These are phyloP conservation scores for Mechanitis mazaeus DNA, from an alignment of 2,888 invertebrate species.

Conservation along the genomic window DNA sequence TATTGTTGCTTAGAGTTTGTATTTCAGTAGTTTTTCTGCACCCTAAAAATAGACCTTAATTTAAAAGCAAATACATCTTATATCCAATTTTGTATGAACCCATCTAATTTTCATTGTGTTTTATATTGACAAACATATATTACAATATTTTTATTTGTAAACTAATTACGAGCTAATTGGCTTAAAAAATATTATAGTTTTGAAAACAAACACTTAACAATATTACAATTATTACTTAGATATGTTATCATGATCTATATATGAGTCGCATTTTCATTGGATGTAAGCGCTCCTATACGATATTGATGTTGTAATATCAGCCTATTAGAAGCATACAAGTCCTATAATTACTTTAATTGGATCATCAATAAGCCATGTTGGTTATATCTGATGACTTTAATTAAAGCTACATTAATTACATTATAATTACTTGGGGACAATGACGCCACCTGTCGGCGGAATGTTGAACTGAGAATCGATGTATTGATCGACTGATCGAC, in stretches of 20 bases:
- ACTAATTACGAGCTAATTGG: too few species aligned
- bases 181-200: too few species aligned
- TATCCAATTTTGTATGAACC: too few species aligned
- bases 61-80: too few species aligned
- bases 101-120: too few species aligned
- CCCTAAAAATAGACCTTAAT: too few species aligned
- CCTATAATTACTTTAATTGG: conserved; percentile 63
- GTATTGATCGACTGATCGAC: conserved; percentile 37
- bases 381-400: conserved; percentile 64
- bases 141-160: too few species aligned
- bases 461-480: conserved; percentile 58
- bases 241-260: background rate
- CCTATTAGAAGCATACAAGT: conserved; percentile 30
- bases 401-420: conserved; percentile 70
- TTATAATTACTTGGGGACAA: conserved; percentile 66
- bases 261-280: background rate
- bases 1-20: too few species aligned
- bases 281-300: conserved; percentile 3
- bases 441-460: conserved; percentile 61
- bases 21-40: too few species aligned
- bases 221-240: background rate
- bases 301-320: conserved; percentile 35
- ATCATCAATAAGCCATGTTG: conserved; percentile 55
- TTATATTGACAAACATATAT: too few species aligned
- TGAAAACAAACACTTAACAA: background rate